Conservation (phyloP, 2,888 invertebrate genomes). For the Parochlus steinenii region DNA sequence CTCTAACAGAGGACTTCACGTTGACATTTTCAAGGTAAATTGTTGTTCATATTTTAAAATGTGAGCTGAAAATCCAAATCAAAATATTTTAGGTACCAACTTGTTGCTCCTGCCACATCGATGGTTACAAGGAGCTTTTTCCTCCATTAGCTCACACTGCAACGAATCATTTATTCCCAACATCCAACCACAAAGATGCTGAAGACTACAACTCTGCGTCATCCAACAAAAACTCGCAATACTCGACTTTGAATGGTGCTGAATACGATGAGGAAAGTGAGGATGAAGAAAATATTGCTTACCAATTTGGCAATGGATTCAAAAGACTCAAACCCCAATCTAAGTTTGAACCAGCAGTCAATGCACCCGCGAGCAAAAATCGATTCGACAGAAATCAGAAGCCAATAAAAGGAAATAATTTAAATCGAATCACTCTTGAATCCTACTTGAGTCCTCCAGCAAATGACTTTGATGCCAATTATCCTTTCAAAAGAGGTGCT, state of each 20-base stretch:
- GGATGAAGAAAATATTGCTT: slow-evolving; percentile 15
- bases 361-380: not conserved
- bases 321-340: slow-evolving; percentile 16
- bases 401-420: too few species aligned
- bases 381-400: not conserved
- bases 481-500: slow-evolving; percentile 1
- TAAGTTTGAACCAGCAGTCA: not conserved
- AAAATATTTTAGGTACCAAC: slow-evolving; percentile 43
- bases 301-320: slow-evolving; percentile 17
- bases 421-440: slow-evolving; percentile 1
- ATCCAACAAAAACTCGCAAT: slow-evolving; percentile 10
- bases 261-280: slow-evolving; percentile 19
- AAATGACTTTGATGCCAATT: slow-evolving; percentile 5
- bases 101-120: slow-evolving; percentile 67
- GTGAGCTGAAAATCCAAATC: not conserved
- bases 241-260: not conserved
- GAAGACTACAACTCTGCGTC: slow-evolving; percentile 17
- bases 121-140: slow-evolving; percentile 52
- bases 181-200: slow-evolving; percentile 21
- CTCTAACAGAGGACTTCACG: slow-evolving; percentile 57
- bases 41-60: too few species aligned
- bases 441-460: slow-evolving; percentile 10
- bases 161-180: not conserved
- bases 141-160: slow-evolving; percentile 31
- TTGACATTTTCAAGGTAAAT: slow-evolving; percentile 64